phyloP scores from a whole-genome alignment of 2,797 vertebrate genomes.

The Thripadectes ignobilis region DNA sequence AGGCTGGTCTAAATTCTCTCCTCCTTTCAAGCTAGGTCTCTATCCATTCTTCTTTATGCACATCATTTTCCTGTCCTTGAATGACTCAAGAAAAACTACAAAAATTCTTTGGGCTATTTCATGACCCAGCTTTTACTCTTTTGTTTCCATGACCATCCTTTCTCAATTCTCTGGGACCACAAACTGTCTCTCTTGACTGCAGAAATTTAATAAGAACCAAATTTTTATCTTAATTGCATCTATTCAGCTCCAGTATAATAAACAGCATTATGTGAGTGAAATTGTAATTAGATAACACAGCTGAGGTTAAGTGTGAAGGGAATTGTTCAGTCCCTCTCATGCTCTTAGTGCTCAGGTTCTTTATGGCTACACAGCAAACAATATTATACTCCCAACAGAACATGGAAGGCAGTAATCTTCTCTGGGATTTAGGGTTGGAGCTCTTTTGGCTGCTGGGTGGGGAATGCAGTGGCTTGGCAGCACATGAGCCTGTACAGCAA shows the following conservation, averaged over 20 bases:
- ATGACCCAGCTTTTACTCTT: conserved; percentile 5
- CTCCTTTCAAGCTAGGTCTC: neutral
- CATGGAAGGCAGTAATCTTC: neutral
- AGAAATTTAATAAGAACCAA: conserved; percentile 2
- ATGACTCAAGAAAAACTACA: neutral
- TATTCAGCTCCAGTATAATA: neutral
- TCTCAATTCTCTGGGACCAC: neutral
- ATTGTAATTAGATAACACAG: neutral
- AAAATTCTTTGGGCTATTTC: neutral
- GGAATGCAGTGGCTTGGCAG: conserved; percentile 28
- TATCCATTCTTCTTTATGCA: neutral
- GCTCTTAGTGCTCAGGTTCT: neutral
- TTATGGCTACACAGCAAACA: neutral
- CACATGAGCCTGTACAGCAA: rapidly evolving
- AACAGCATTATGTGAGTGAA: neutral
- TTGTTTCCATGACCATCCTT: conserved; percentile 2
- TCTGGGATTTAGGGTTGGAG: neutral
- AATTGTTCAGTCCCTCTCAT: neutral
- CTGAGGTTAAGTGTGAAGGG: neutral
- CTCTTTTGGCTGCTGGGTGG: neutral
- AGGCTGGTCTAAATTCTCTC: neutral
- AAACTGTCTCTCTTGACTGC: neutral
- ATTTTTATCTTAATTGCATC: neutral
- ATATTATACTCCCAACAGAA: neutral
- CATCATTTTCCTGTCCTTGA: neutral